Base-by-base conservation (phyloP, 2,888 invertebrate species). In the Drosophila multiciliata region DNA sequence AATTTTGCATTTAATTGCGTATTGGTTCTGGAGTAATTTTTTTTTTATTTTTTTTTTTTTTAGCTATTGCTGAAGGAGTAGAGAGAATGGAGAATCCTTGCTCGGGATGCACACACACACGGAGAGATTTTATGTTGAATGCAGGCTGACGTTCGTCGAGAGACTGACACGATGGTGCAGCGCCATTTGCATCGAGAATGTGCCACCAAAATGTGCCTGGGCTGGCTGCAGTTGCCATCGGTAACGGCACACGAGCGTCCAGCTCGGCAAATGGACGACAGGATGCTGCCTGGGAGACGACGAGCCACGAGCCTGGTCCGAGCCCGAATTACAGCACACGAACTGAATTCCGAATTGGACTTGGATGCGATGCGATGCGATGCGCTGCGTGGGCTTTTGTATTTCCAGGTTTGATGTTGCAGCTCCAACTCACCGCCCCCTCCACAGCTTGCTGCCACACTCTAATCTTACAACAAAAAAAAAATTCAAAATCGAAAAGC, bases 101-200 rank as follows among this genome's bases (percentile, higher is more conserved):
- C 7, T 36, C 48, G 3, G 3, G 32, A 15, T 17, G 59, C 36
- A 45, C 52, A 49, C 40, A 23, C 23, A 53, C 26, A 68, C 59
- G 49, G 67, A 36, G 61, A 80, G 72, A 62, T 67, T 48, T 52
- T 36, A 76, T 74, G 89, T 90, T 90, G 89, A 83, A 80, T 90
- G 87, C 90, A 80, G 84, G 57, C 77, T 80, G 90, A 90, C 76
- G 67, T 68, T 86, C 90, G 84, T 90, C 75, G 77, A 79, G 60
- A 78, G 80, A 89, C 89, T 89, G 87, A 74, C 60, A 59, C 76
- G 58, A 68, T 20, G 73, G 49, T 87, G 88, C 85, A 87, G 26
- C 63, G 70, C 62, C 65, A 78, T 85, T 87, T 85, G 85, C 85
- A 86, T 71, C 60, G 75, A 42, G 63, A 62, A 57, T 48, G 33